Evolutionary conservation across 2,888 invertebrate genomes (phyloP), one percentile per base, ranked within the genome.

Genomic region (Tanypteryx hageni): DNA sequence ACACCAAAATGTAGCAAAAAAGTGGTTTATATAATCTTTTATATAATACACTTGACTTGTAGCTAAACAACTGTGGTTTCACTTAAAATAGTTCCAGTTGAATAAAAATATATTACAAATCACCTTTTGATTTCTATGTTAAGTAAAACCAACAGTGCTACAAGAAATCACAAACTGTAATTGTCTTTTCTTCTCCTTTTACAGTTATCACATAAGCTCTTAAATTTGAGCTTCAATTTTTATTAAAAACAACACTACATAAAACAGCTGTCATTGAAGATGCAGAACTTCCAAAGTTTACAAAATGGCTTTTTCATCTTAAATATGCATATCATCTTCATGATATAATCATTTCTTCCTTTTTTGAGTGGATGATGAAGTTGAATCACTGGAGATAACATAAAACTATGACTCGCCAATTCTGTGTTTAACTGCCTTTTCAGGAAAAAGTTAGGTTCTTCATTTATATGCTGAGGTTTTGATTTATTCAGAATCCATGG

Each of bases 71-170:
- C 64, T 89, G 31, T 64, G 89, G 89, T 89, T 89, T 89, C 89
- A 89, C 89, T 89, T 89, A 89, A 89, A 89, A 89, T 89, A 89
- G 89, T 89, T 64, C 44, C 64, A 44, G 61, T 89, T 68, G 89
- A 89, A 89, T 89, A 89, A 89, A 89, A 89, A 89, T 89, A 89
- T 89, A 89, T 89, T 89, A 64, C 89, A 89, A 86, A 64, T 89
- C 89, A 64, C 68, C 89, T 64, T 89, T 89, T 64, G 89, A 89
- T 89, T 64, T 56, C 89, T 89, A 89, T 64, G 64, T 44, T 89
- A 89, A 89, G 89, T 89, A 64, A 89, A 89, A 89, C 89, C 89
- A 89, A 68, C 64, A 64, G 64, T 89, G 64, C 89, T 89, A 89
- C 68, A 18, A 44, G 64, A 44, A 89, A 89, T 89, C 89, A 89